Percentiles rank a stretch among this genome's conserved stretches.
Evolutionary conservation across 1,140 invertebrate species (phyloP).

Genomic region (Melipona quadrifasciata): DNA sequence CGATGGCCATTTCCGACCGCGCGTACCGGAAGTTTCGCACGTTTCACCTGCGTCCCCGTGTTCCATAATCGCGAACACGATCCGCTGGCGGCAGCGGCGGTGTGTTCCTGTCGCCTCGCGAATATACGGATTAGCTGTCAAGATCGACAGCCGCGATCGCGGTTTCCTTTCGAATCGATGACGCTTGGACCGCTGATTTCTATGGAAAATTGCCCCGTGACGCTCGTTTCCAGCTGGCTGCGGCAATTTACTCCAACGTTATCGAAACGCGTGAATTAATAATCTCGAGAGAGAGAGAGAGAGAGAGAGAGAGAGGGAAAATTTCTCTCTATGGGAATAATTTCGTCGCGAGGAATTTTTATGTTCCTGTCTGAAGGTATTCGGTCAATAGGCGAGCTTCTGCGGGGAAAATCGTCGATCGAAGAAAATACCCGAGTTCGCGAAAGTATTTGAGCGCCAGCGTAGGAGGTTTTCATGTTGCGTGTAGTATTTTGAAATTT

Average conservation of each 20-base stretch:
- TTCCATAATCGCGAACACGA: conserved; percentile 45
- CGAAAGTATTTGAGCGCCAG: too few species aligned
- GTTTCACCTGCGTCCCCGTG: conserved; percentile 45
- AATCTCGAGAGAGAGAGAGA: not conserved
- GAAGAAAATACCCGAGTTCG: too few species aligned
- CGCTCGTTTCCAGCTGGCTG: not conserved
- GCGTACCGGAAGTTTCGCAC: conserved; percentile 48
- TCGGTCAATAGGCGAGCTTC: not conserved
- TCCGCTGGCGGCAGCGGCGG: not conserved
- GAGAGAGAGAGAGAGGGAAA: not conserved
- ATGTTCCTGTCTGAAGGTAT: not conserved
- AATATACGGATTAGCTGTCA: conserved; percentile 30
- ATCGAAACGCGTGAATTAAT: not conserved
- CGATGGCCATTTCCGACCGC: conserved; percentile 49
- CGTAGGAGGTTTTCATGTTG: too few species aligned
- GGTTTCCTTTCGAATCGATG: conserved; percentile 30
- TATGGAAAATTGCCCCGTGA: conserved; percentile 21
- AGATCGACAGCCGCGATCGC: conserved; percentile 27
- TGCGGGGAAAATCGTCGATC: too few species aligned
- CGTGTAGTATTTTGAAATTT: too few species aligned
- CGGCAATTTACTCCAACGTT: not conserved
- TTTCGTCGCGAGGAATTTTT: not conserved
- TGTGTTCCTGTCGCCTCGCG: conserved; percentile 2
- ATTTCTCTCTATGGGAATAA: not conserved
- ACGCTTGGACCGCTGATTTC: conserved; percentile 6